A percentile compares a stretch with the other conserved stretches of the same genome.
Conservation (phyloP, 2,797 vertebrate genomes). For the Malurus leucopterus region DNA sequence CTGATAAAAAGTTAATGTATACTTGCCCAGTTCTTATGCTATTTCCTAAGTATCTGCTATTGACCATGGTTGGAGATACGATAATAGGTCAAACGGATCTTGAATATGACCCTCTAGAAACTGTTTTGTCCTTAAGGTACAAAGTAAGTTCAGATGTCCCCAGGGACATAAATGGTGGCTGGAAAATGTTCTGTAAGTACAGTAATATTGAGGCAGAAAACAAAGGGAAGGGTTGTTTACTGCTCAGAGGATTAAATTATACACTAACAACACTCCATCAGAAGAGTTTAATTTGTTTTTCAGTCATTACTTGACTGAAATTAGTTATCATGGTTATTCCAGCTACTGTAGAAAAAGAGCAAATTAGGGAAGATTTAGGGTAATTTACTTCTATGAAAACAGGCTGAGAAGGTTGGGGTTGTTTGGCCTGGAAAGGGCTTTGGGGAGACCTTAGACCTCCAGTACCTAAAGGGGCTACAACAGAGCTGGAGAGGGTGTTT, state of each 20-base stretch:
- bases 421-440: neutral
- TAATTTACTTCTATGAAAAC: neutral
- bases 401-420: neutral
- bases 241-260: neutral
- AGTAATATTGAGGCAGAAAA: neutral
- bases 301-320: neutral
- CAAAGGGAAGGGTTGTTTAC: neutral
- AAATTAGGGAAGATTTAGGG: neutral
- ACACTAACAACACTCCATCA: neutral
- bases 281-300: neutral
- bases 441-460: neutral
- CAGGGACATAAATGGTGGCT: neutral
- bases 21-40: neutral
- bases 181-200: neutral
- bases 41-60: neutral
- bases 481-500: neutral
- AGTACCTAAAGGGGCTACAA: neutral
- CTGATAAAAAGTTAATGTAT: neutral
- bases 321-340: neutral
- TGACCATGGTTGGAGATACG: neutral
- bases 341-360: neutral
- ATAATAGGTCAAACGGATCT: neutral
- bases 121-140: neutral
- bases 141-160: neutral
- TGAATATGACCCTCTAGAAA: neutral